These are phyloP conservation scores for Leucania comma DNA, from an alignment of 2,888 invertebrate genomes.

Conservation along the genomic window DNA sequence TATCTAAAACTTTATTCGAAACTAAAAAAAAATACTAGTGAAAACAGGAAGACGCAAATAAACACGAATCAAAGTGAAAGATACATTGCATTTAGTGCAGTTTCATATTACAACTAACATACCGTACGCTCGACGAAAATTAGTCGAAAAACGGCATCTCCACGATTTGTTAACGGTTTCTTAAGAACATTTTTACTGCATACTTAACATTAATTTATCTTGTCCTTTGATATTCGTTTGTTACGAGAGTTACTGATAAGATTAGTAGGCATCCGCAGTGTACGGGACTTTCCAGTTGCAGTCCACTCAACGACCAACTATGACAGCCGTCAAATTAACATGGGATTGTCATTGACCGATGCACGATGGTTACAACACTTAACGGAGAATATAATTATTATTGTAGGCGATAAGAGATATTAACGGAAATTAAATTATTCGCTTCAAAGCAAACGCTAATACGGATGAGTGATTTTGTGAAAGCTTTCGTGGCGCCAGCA, in stretches of 20 bases:
- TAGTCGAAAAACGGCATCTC: constrained; percentile 48
- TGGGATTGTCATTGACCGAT: constrained; percentile 78
- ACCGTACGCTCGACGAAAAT: constrained; percentile 63
- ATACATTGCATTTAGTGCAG: constrained; percentile 64
- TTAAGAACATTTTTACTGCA: constrained; percentile 42
- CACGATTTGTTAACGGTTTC: constrained; percentile 43
- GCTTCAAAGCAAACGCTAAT: constrained; percentile 69
- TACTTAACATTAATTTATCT: constrained; percentile 53
- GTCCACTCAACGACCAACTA: constrained; percentile 70
- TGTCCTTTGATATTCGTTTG: constrained; percentile 53
- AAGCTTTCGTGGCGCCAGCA: constrained; percentile 62
- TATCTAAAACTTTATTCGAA: constrained; percentile 41
- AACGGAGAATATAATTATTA: constrained; percentile 75
- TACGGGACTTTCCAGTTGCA: constrained; percentile 64
- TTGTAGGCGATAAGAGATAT: constrained; percentile 78
- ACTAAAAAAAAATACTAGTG: constrained; percentile 9
- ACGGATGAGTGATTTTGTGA: constrained; percentile 65
- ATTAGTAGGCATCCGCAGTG: constrained; percentile 61
- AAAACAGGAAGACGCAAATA: constrained; percentile 68
- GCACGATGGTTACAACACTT: constrained; percentile 78
- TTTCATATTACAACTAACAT: constrained; percentile 70
- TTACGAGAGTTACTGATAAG: constrained; percentile 67
- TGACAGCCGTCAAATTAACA: constrained; percentile 86
- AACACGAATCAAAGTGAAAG: constrained; percentile 66
- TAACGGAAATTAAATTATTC: constrained; percentile 81